Conservation (phyloP, 2,113 vertebrate species). For the Sphyrna mokarran region DNA sequence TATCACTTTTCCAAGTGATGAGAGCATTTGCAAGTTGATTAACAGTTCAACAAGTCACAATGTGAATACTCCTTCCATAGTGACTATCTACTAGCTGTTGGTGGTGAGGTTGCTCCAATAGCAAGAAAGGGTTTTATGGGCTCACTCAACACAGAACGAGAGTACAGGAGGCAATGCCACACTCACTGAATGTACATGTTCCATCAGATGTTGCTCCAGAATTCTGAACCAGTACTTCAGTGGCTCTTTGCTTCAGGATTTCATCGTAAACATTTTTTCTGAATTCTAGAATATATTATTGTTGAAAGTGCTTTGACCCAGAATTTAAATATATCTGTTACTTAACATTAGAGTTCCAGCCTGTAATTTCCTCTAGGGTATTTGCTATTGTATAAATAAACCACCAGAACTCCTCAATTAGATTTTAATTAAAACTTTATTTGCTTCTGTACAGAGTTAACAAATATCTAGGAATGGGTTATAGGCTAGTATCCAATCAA, state of each 20-base stretch:
- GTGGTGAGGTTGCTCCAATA: background rate
- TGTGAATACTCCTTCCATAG: background rate
- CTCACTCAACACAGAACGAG: background rate
- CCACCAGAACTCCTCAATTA: background rate
- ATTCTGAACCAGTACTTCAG: background rate
- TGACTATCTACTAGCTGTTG: background rate
- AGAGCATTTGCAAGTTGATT: background rate
- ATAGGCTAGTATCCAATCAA: background rate
- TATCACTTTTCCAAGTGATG: background rate
- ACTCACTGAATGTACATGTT: background rate
- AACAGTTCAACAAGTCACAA: background rate
- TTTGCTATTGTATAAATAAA: background rate
- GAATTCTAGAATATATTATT: background rate
- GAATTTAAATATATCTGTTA: background rate
- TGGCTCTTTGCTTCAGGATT: background rate
- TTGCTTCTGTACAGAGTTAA: background rate
- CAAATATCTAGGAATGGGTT: background rate
- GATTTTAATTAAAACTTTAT: background rate
- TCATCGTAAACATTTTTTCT: background rate
- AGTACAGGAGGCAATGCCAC: background rate
- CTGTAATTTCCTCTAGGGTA: background rate
- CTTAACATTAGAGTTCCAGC: background rate
- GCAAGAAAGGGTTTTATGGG: background rate
- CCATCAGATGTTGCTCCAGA: background rate
- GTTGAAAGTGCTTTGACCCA: background rate